These are phyloP conservation scores for Tursiops truncatus DNA, from an alignment of 2,113 vertebrate species.

Conservation along the genomic window DNA sequence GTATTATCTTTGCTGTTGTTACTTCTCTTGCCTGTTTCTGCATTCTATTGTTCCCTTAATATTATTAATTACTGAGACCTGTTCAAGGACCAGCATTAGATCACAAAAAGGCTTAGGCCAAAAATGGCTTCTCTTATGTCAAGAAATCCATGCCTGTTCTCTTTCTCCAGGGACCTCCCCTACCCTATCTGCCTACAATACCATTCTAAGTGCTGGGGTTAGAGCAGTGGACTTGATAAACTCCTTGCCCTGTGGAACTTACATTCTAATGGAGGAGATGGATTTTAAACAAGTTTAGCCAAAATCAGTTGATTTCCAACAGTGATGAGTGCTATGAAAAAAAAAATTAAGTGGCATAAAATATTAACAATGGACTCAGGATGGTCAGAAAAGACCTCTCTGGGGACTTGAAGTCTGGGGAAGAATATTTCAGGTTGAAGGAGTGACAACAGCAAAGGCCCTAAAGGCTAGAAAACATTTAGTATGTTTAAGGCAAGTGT, in stretches of 20 bases:
- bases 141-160: not conserved
- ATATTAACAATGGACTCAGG: not conserved
- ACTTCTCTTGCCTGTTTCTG: not conserved
- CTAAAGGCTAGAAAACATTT: not conserved
- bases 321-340: not conserved
- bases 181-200: not conserved
- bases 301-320: not conserved
- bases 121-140: not conserved
- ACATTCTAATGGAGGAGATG: not conserved
- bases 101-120: not conserved
- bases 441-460: not conserved
- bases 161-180: not conserved
- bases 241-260: not conserved
- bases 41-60: not conserved
- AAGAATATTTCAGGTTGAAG: not conserved
- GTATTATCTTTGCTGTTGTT: not conserved
- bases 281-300: constrained; percentile 25
- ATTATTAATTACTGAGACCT: not conserved
- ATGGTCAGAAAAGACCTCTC: not conserved
- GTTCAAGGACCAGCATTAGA: not conserved
- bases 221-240: not conserved
- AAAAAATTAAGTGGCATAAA: not conserved
- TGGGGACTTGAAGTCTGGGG: not conserved
- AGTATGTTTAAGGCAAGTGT: not conserved
- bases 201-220: not conserved